Evolutionary conservation across 2,113 vertebrate species (phyloP), one percentile per base, ranked within the genome.

Genomic region (Felis catus): DNA sequence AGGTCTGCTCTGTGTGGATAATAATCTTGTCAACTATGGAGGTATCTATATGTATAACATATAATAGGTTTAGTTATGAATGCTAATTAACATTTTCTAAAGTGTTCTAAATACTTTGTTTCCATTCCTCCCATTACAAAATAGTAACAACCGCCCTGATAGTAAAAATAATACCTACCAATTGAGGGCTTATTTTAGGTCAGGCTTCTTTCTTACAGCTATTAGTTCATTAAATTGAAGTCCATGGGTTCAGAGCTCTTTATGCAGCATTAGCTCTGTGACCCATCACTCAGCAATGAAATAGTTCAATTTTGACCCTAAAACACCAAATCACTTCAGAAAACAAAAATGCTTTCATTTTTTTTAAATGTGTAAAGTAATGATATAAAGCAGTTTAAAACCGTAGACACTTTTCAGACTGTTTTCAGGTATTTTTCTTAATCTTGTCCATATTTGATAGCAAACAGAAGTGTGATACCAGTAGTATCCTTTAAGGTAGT

Each of bases 11-110:
- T 31, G 21, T 89, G n/a, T 70, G 27, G 14, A 80, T 84, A 92
- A 70, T 74, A 83, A 45, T 81, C 71, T 79, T 81, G 33, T 45
- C 86, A 89, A 41, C 12, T 36, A 88, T 65, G 71, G 71, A 82
- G 78, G 15, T 94, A 68, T 65, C 27, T 65, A 6, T 90, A 19
- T 90, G 25, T 83, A 55, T 66, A 79, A 83, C 21, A 53, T 86
- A 33, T 16, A 78, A 39, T 41, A 74, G 76, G 39, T 81, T 97
- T 93, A 63, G 61, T 91, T 71, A 79, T 73, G 58, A 92, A 31
- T 58, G 83, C n/a, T 88, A 89, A 90, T 80, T 88, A 90, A 83
- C 82, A 61, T 68, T 96, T 94, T 79, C 31, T 95, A 86, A 94
- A 33, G 33, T 85, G 16, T 74, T 96, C 48, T 95, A 80, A 94